phyloP scores from a whole-genome alignment of 2,797 vertebrate species.

The Coreius guichenoti region DNA sequence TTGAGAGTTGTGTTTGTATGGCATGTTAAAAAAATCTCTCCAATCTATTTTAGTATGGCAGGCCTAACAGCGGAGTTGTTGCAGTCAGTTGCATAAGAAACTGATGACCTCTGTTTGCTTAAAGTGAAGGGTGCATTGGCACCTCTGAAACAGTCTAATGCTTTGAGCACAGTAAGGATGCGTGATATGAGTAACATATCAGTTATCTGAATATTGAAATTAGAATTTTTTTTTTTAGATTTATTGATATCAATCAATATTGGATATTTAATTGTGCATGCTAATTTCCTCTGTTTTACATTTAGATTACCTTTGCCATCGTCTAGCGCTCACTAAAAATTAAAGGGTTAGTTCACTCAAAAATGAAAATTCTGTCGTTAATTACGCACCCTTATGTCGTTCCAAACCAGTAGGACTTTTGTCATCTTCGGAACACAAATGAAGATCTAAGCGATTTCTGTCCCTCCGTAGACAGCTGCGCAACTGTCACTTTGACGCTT shows the following conservation, averaged over 20 bases:
- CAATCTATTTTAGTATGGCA: slow-evolving; percentile 71
- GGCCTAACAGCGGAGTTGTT: slow-evolving; percentile 64
- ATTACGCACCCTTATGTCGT: too few species aligned
- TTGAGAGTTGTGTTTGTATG: slow-evolving; percentile 73
- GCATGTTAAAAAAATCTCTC: slow-evolving; percentile 70
- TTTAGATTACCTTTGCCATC: not conserved
- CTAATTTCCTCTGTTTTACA: not conserved
- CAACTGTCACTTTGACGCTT: too few species aligned
- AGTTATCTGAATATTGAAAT: not conserved
- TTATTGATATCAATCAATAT: not conserved
- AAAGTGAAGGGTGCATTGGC: slow-evolving; percentile 57
- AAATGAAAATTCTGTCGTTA: too few species aligned
- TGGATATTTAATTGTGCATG: not conserved
- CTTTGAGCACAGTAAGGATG: not conserved
- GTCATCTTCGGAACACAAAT: too few species aligned
- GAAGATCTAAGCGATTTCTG: too few species aligned
- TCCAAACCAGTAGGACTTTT: too few species aligned
- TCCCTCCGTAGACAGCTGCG: too few species aligned
- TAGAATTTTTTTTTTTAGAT: not conserved
- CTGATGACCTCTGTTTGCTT: slow-evolving; percentile 70
- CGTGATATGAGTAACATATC: not conserved
- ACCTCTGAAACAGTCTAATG: not conserved
- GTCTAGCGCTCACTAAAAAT: not conserved
- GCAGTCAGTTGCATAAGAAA: slow-evolving; percentile 71
- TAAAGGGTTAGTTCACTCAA: not conserved